Conservation (phyloP, 2,797 vertebrate species). For the Galagoides demidoff region DNA sequence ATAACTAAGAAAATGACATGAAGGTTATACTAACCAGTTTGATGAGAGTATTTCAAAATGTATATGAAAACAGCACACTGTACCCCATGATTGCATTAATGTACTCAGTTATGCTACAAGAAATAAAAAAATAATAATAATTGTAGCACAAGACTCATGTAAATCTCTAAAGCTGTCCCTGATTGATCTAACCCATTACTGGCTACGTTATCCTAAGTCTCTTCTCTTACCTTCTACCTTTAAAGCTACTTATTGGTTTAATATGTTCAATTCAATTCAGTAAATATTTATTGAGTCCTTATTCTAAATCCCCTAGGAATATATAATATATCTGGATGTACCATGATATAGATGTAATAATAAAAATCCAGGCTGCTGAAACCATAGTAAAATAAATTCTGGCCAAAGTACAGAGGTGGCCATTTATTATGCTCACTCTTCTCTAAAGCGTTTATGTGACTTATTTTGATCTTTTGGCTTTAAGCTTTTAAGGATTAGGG, state of each 20-base stretch:
- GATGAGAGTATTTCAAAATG: too few species aligned
- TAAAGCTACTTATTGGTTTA: not conserved
- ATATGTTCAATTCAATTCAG: not conserved
- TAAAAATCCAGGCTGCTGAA: constrained; percentile 20
- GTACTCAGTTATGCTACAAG: too few species aligned
- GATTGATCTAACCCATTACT: not conserved
- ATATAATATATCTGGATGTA: not conserved
- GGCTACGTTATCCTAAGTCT: not conserved
- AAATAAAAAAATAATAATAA: not conserved
- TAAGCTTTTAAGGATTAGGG: not conserved
- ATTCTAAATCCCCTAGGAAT: constrained; percentile 18
- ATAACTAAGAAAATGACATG: too few species aligned
- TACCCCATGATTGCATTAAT: too few species aligned
- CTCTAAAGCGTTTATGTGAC: not conserved
- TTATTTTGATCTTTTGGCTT: not conserved
- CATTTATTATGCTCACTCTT: not conserved
- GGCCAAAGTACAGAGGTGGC: not conserved
- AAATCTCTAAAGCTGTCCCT: not conserved
- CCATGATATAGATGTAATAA: not conserved
- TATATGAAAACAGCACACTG: too few species aligned
- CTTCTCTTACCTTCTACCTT: not conserved
- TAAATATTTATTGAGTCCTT: not conserved
- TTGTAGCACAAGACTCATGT: not conserved
- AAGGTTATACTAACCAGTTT: too few species aligned
- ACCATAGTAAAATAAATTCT: not conserved